Percentiles rank a stretch among this genome's conserved stretches.
phyloP scores from a whole-genome alignment of 2,888 invertebrate species.

The Octodonta nipae region DNA sequence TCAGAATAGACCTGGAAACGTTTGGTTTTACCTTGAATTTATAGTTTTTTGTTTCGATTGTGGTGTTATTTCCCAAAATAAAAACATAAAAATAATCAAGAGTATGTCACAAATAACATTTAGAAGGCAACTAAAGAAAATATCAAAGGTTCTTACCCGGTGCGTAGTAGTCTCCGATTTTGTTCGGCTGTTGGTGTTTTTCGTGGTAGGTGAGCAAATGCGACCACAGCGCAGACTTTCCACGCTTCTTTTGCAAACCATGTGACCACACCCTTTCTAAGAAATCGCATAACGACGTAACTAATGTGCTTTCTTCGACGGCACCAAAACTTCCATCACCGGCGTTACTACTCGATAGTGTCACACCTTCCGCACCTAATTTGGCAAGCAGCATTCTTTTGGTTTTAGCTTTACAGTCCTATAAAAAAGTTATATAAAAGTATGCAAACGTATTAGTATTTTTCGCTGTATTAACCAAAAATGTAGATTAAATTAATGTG shows the following conservation, averaged over 20 bases:
- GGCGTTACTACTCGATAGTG: constrained; percentile 75
- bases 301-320: constrained; percentile 93
- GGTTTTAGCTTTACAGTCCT: constrained; percentile 89
- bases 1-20: too few relatives aligned
- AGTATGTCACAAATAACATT: too few relatives aligned
- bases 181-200: constrained; percentile 48
- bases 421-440: not conserved
- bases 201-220: constrained; percentile 85
- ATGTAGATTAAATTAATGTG: too few relatives aligned
- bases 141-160: constrained; percentile 41
- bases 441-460: too few relatives aligned
- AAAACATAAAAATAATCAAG: too few relatives aligned
- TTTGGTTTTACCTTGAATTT: too few relatives aligned
- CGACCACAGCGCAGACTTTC: constrained; percentile 95
- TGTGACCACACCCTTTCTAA: constrained; percentile 96
- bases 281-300: constrained; percentile 94
- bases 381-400: constrained; percentile 98
- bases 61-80: too few relatives aligned
- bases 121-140: too few relatives aligned
- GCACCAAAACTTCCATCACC: constrained; percentile 53
- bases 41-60: too few relatives aligned
- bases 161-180: constrained; percentile 48
- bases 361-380: constrained; percentile 93
- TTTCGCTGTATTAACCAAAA: too few relatives aligned
- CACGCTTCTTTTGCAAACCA: constrained; percentile 87